phyloP scores from a whole-genome alignment of 2,113 vertebrate species.

The Pollimyrus isidori region DNA sequence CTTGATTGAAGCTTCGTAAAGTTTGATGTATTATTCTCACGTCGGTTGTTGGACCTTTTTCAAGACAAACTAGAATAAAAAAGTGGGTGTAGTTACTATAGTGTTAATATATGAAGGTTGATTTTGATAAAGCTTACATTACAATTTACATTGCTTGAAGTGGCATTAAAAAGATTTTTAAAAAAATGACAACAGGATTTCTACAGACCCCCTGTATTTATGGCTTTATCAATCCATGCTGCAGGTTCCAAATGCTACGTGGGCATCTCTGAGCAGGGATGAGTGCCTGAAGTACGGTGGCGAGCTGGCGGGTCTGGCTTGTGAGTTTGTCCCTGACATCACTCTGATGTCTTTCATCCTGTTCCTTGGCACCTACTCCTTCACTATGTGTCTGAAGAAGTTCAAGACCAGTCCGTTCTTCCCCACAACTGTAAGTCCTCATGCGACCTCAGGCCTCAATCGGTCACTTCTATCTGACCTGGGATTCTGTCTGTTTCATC shows the following conservation, averaged over 20 bases:
- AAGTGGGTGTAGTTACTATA: neutral
- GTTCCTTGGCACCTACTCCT: slow-evolving; percentile 90
- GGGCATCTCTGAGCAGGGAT: slow-evolving; percentile 66
- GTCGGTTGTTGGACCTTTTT: neutral
- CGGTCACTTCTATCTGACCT: neutral
- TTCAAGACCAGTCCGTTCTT: slow-evolving; percentile 97
- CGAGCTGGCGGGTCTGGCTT: slow-evolving; percentile 65
- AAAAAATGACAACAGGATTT: neutral
- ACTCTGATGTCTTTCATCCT: slow-evolving; percentile 97
- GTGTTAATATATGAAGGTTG: neutral
- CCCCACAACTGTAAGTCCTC: slow-evolving; percentile 78
- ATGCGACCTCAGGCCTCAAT: neutral
- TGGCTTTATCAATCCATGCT: neutral
- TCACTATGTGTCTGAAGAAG: slow-evolving; percentile 91
- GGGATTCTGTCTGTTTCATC: neutral
- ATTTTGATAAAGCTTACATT: neutral
- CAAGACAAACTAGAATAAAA: neutral
- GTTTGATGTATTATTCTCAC: neutral
- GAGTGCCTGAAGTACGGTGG: slow-evolving; percentile 73
- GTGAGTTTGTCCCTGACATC: slow-evolving; percentile 83
- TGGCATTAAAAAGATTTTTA: neutral
- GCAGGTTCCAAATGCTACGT: slow-evolving; percentile 63
- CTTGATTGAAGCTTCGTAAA: neutral
- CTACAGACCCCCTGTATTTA: slow-evolving; percentile 11
- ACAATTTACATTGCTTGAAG: neutral